Evolutionary conservation across 2,113 vertebrate genomes (phyloP).

Genomic region (Bos javanicus): DNA sequence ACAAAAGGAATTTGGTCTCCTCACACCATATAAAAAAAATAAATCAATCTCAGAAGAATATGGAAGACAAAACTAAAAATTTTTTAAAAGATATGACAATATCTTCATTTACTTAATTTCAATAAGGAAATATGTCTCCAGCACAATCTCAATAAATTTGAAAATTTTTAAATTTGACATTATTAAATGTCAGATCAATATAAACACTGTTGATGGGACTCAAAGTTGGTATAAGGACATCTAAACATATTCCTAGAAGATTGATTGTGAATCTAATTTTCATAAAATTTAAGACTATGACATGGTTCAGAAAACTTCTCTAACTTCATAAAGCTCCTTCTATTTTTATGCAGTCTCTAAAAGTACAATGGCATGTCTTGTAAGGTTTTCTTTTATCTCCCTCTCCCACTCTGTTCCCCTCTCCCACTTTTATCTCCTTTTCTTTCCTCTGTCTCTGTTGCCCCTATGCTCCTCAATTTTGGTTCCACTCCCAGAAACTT

Average conservation of each 20-base stretch:
- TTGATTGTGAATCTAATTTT: background rate
- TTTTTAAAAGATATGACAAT: background rate
- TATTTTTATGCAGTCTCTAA: background rate
- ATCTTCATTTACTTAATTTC: background rate
- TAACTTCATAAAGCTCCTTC: constrained; percentile 7
- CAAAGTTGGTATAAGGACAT: background rate
- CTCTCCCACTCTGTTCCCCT: background rate
- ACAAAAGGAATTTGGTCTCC: background rate
- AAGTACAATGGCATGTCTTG: background rate
- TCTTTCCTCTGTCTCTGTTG: background rate
- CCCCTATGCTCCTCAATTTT: background rate
- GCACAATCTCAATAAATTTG: background rate
- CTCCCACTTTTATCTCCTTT: background rate
- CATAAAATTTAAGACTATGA: background rate
- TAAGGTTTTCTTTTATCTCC: background rate
- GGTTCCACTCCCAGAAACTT: background rate
- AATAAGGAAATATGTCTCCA: background rate
- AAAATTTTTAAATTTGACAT: background rate
- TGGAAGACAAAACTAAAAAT: background rate
- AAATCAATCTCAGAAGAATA: background rate
- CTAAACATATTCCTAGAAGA: background rate
- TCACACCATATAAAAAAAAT: background rate
- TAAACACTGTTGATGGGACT: background rate
- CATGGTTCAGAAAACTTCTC: background rate
- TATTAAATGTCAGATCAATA: background rate